Base-by-base conservation (phyloP, 2,888 invertebrate genomes). In the Drosophila rellima region DNA sequence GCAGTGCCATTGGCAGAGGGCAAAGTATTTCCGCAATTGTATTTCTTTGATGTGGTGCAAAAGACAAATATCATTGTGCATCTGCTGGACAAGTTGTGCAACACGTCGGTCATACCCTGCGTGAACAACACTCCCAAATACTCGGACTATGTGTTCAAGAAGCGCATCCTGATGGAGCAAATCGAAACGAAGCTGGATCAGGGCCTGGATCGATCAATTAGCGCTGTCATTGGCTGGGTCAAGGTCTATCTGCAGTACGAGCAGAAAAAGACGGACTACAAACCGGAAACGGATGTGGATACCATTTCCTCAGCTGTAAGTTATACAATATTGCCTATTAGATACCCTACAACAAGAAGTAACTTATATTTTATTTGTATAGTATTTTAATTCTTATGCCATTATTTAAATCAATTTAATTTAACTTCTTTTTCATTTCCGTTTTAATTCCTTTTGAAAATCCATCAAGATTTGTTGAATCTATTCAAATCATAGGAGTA, bases 231-330 rank as follows among this genome's bases (percentile, higher is more conserved):
- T 67, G 96, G 97, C 51, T 99, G 98, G 97, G 96, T 98, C 0
- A 97, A 96, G 92, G 94, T 97, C 60, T 96, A 98, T 85, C 93
- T 99, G 18, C 96, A 97, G 92, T 95, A 95, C 0, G 98, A 99
- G 91, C 99, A 99, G 93, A 98, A 97, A 93, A 98, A 98, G 92
- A 96, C 96, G 0, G 99, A 99, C 93, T 99, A 96, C 89, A 97
- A 96, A 85, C 97, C 97, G 0, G 97, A 97, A 88, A 96, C 96
- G 0, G 96, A 97, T 90, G 95, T 96, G 44, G 97, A 99, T 89
- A 97, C 97, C 0, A 93, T 97, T 33, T 96, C 96, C 2, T 97
- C 98, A 15, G 93, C 95, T 39, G 97, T 97, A 94, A 94, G 94
- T 55, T 26, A 15, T 17, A 7, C 3, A 18, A 29, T 31, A 54